Percentiles rank a stretch among this genome's conserved stretches.
Evolutionary conservation across 2,113 vertebrate genomes (phyloP).

Genomic region (Phoxinus phoxinus): DNA sequence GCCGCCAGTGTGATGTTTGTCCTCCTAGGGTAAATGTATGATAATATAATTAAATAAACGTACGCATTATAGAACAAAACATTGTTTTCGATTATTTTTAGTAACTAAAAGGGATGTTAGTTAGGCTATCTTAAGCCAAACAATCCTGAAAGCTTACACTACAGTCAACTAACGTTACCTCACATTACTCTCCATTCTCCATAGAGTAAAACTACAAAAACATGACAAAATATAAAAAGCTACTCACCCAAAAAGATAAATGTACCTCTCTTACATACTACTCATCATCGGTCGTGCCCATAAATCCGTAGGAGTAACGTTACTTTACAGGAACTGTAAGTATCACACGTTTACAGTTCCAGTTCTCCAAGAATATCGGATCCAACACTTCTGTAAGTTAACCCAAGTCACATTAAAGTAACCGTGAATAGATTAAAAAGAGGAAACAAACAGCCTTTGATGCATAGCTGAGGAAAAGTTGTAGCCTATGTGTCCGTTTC

Average conservation of each 20-base stretch:
- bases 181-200: not conserved
- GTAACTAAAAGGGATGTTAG: not conserved
- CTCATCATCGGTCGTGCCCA: not conserved
- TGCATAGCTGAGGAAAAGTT: constrained; percentile 15
- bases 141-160: not conserved
- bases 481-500: not conserved
- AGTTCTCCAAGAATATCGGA: not conserved
- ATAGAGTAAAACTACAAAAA: not conserved
- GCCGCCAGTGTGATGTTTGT: not conserved
- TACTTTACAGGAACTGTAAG: not conserved
- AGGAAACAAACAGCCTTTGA: not conserved
- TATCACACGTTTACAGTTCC: not conserved
- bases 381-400: not conserved
- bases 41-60: not conserved
- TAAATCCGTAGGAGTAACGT: not conserved
- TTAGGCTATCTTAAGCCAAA: not conserved
- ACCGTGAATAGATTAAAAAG: not conserved
- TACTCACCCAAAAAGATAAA: constrained; percentile 28
- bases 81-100: not conserved
- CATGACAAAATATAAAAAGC: not conserved
- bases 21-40: not conserved
- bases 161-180: not conserved
- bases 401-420: constrained; percentile 4
- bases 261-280: constrained; percentile 13
- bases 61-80: not conserved